Conservation (phyloP, 1,140 invertebrate genomes). For the Chymomyza costata region DNA sequence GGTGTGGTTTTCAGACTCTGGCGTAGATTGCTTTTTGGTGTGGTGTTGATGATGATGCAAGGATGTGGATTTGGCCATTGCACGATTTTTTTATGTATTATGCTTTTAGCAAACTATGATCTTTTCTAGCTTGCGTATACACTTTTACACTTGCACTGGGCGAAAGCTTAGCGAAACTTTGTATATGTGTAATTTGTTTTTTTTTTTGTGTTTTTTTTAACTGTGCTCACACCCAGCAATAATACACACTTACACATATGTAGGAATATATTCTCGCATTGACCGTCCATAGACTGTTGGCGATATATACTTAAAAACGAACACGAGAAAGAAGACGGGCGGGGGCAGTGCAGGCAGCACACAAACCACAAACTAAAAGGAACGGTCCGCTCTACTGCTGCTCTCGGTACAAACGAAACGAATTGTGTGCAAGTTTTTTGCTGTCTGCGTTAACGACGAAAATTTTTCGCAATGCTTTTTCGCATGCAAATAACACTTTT, state of each 20-base stretch:
- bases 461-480: conserved; percentile 33
- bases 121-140: conserved; percentile 17
- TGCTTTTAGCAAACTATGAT: conserved; percentile 3
- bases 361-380: no score
- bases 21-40: conserved; percentile 47
- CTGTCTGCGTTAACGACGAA: conserved; percentile 42
- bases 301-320: conserved; percentile 66
- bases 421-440: conserved; percentile 56
- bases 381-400: no score
- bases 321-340: conserved; percentile 61
- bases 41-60: conserved; percentile 56
- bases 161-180: conserved; percentile 21
- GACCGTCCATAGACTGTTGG: conserved; percentile 63
- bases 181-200: background rate
- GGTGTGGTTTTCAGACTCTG: conserved; percentile 18
- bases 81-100: conserved; percentile 38
- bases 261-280: conserved; percentile 71
- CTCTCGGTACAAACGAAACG: conserved; percentile 55
- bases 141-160: conserved; percentile 38
- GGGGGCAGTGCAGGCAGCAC: conserved; percentile 30
- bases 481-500: conserved; percentile 25
- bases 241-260: conserved; percentile 66
- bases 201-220: conserved; percentile 35
- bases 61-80: conserved; percentile 35
- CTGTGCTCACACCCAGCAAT: conserved; percentile 38